Conservation (phyloP, 2,113 vertebrate genomes). For the Geothlypis trichas region DNA sequence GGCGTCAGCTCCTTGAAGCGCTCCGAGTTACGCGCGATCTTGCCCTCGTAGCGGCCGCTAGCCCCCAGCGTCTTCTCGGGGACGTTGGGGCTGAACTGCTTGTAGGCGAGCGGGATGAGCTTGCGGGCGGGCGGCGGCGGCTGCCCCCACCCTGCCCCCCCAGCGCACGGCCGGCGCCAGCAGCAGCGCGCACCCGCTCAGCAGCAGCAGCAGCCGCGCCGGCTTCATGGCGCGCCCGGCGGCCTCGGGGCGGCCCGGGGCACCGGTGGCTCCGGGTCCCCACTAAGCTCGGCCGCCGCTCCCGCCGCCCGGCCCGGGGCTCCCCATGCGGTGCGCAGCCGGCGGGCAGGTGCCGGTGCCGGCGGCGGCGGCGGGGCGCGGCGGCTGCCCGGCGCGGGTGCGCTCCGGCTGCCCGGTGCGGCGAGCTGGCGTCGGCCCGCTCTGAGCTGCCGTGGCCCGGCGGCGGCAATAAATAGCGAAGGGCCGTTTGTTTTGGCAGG, state of each 20-base stretch:
- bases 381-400: too few relatives aligned
- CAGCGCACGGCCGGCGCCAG: conserved; percentile 86
- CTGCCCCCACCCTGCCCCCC: conserved; percentile 94
- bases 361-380: neutral
- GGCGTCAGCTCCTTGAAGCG: conserved; percentile 95
- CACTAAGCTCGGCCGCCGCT: neutral
- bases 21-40: conserved; percentile 91
- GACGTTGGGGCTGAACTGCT: conserved; percentile 93
- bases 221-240: conserved; percentile 82
- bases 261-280: neutral
- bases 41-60: conserved; percentile 94
- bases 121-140: conserved; percentile 89
- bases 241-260: neutral
- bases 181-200: conserved; percentile 69
- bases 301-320: too few relatives aligned
- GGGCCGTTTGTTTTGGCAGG: too few relatives aligned
- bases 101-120: conserved; percentile 92
- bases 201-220: conserved; percentile 82
- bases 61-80: conserved; percentile 97
- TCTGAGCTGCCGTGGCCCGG: too few relatives aligned
- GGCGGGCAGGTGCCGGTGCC: too few relatives aligned
- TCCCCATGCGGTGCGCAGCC: too few relatives aligned
- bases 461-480: too few relatives aligned
- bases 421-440: too few relatives aligned
- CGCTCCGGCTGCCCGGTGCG: neutral